Base-by-base conservation (phyloP, 2,797 vertebrate species). In the Eulemur rubriventer region DNA sequence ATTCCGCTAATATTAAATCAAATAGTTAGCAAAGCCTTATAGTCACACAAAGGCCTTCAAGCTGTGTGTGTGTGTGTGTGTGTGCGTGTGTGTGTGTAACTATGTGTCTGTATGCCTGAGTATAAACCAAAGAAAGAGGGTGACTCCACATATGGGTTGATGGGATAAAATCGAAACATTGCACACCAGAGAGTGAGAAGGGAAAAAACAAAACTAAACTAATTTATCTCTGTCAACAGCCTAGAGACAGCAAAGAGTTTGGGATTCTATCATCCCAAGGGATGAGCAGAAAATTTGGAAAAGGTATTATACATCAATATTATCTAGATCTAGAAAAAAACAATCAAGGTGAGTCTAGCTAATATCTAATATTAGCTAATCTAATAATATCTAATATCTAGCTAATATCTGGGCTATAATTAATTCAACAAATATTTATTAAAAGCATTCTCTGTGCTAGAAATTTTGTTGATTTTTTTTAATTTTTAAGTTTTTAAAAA, bases 401-500 rank as follows among this genome's bases (percentile, higher is more conserved):
- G 84, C 33, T 76, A 92, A 41, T n/a, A 75, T 70, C 30, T 57
- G n/a, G 30, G 3, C 55, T 63, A 50, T 35, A 78, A 92, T 65
- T 63, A 82, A 61, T n/a, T 91, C n/a, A 89, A 70, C n/a, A 85
- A 84, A 70, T 93, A 67, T 90, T 85, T 84, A 76, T 85, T 92
- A 67, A 82, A 16, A 57, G 7, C 48, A 76, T 75, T 13, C 13
- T 95, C n/a, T 89, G 33, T 91, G 65, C n/a, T 67, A 81, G 73
- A 18, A 11, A 82, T 72, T 79, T 87, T 92, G n/a, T 50, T 96
- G 24, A 80, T 76, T 12, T 73, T 73, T 94, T 43, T n/a, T 61
- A 75, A 35, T 50, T 59, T 59, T 59, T 59, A 59, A 26, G 24
- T 28, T 59, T 59, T 59, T 59, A 28, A 59, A 57, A 59, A 12